Base-by-base conservation (phyloP, 2,797 vertebrate genomes). In the Acanthiza pusilla region DNA sequence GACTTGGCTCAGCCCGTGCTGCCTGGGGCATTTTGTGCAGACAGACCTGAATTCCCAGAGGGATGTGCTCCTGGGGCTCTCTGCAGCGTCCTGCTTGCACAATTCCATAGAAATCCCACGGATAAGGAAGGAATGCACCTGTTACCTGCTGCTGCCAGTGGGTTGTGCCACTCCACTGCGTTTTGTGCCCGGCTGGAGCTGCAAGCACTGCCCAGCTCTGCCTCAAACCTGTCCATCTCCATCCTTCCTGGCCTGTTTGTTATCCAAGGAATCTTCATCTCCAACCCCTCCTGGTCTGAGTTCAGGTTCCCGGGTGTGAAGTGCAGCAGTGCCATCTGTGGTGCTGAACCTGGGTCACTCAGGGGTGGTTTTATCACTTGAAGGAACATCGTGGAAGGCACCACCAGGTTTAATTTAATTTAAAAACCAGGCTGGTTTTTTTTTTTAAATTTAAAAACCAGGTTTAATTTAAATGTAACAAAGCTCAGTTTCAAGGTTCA, bases 121-220 rank as follows among this genome's bases (percentile, higher is more conserved):
- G 68, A 32, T 10, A 2, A 29, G 30, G 38, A 22, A 61, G 30
- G 4, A 4, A n/a, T 3, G 38, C 21, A 30, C 88, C 86, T 54
- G 86, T 95, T 95, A 19, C 95, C 86, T 68, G 54, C 63, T 95
- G 62, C 96, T 61, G 63, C 93, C 96, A 78, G 95, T 2, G 92
- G 96, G 93, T 22, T 96, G 95, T 96, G 96, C 95, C 96, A n/a
- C 76, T 93, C 73, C 77, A 42, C 95, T 40, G 81, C 2, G 11
- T 16, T 85, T 54, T 19, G 80, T n/a, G 61, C 55, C 40, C 0
- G 0, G 38, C 32, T 0, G 0, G 63, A 76, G 75, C 79, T 51
- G 51, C 65, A 23, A 34, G 29, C 45, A 1, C 10, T 21, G 13
- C 45, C 11, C 8, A 21, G 40, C 75, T 58, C 67, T 10, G 38